Base-by-base conservation (phyloP, 2,113 vertebrate genomes). In the Brachypteracias leptosomus region DNA sequence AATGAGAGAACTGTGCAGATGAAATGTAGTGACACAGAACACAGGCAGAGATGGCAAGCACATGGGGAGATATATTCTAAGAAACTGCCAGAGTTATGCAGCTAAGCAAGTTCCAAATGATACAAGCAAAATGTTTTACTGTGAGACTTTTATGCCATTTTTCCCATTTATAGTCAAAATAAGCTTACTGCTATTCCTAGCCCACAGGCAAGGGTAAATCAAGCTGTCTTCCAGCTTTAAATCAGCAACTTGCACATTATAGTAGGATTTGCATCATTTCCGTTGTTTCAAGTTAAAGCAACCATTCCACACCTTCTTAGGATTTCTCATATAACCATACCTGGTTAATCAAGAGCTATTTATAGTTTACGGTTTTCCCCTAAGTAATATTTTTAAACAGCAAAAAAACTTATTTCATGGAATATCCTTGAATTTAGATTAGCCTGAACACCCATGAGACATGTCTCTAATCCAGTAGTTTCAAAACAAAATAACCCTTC, bases 121-220 rank as follows among this genome's bases (percentile, higher is more conserved):
- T 87, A 81, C 19, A 74, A 90, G 88, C 65, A 92, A 90, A 92
- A 87, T 92, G 54, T 90, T 96, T 94, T 92, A 95, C 61, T 86
- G 57, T 44, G 72, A 67, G 90, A 90, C 68, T 88, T 94, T 87
- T 92, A 80, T 83, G 88, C 81, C 52, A 29, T 16, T 71, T 92
- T 65, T 78, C 47, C 51, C 79, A 87, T 96, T 95, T 95, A 89
- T 78, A 90, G 92, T 90, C 72, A 88, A 90, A 93, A 86, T 90
- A 96, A 96, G 66, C 72, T 86, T n/a, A 33, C 77, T 85, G 71
- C 72, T 92, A 84, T 90, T 89, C 82, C 38, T 67, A 92, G 79
- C 65, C 85, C 1, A 29, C 52, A 72, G 83, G 67, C 79, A 81
- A 89, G 40, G 87, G 55, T 88, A 95, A 96, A 90, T 96, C 90